phyloP scores from a whole-genome alignment of 2,797 vertebrate genomes.

The Phaenicophaeus curvirostris region DNA sequence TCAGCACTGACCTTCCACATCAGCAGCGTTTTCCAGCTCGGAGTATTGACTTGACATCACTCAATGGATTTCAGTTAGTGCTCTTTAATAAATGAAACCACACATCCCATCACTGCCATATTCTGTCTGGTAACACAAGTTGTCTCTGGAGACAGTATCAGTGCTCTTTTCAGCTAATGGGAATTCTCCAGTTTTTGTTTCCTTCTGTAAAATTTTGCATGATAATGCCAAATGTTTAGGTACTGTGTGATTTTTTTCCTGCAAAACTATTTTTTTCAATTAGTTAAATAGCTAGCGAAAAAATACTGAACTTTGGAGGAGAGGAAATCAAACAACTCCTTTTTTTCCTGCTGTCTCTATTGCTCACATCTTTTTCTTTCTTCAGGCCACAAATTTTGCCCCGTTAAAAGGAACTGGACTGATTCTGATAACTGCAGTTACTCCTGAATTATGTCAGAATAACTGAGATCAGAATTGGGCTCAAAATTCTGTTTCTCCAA shows the following conservation, averaged over 20 bases:
- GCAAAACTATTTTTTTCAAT: background rate
- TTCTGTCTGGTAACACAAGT: background rate
- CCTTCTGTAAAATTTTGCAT: background rate
- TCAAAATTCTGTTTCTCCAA: background rate
- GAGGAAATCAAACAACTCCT: background rate
- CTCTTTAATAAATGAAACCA: background rate
- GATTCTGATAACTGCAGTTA: background rate
- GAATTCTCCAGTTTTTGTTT: background rate
- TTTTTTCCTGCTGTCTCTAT: background rate
- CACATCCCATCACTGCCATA: background rate
- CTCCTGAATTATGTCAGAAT: background rate
- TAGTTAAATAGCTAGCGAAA: background rate
- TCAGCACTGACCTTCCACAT: background rate
- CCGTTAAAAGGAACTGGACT: background rate
- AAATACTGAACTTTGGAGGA: background rate
- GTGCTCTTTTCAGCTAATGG: background rate
- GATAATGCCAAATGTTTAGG: background rate
- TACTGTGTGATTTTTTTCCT: background rate
- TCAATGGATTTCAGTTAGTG: background rate
- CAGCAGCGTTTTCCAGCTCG: background rate
- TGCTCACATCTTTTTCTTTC: background rate
- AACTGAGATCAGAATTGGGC: background rate
- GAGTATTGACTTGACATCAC: background rate
- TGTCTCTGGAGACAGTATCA: background rate
- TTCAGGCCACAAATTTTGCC: background rate